Conservation (phyloP, 2,113 vertebrate species). For the Rhipidura dahli region DNA sequence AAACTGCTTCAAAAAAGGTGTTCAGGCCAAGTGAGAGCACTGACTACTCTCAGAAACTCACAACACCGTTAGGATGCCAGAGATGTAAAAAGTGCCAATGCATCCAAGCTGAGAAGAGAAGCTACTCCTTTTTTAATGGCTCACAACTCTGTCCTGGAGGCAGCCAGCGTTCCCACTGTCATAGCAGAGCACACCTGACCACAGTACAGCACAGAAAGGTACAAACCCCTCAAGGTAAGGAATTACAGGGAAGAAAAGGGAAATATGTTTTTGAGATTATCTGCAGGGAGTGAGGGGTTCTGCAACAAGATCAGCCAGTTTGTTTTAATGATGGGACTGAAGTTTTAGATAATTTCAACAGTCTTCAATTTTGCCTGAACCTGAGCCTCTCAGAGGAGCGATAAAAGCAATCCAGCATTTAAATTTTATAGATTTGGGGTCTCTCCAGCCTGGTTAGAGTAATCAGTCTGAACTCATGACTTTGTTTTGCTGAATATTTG, state of each 20-base stretch:
- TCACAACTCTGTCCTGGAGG: background rate
- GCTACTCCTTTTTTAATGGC: background rate
- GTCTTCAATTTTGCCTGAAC: background rate
- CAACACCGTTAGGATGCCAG: background rate
- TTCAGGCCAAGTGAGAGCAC: background rate
- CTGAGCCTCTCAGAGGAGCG: background rate
- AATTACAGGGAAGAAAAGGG: background rate
- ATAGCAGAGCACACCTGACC: rapidly evolving
- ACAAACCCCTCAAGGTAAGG: background rate
- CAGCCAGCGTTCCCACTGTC: background rate
- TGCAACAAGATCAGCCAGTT: background rate
- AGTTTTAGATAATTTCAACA: background rate
- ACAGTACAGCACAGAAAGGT: background rate
- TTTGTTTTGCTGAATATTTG: background rate
- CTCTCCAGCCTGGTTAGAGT: background rate
- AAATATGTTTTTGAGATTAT: background rate
- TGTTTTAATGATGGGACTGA: background rate
- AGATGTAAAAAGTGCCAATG: background rate
- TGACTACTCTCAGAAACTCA: background rate
- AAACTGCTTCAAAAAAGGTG: slow-evolving; percentile 10
- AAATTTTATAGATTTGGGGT: background rate
- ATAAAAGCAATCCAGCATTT: background rate
- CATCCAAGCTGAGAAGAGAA: background rate
- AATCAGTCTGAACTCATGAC: background rate
- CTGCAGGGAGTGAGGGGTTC: background rate